Percentiles rank a stretch among this genome's conserved stretches.
Conservation (phyloP, 2,797 vertebrate genomes). For the Aselliscus stoliczkanus region DNA sequence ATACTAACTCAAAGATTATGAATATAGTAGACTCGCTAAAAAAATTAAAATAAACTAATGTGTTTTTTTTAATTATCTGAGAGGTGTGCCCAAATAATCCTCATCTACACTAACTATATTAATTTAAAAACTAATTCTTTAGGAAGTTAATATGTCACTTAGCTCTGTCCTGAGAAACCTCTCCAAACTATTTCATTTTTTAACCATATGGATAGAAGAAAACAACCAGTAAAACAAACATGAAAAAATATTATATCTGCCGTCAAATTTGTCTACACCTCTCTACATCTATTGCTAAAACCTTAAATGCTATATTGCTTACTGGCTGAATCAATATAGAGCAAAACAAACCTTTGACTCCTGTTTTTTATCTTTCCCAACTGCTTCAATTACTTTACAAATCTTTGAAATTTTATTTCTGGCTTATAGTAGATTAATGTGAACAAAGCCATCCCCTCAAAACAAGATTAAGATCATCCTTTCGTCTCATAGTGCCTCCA, state of each 20-base stretch:
- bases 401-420: constrained; percentile 19
- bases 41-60: neutral
- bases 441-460: neutral
- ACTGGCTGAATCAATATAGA: constrained; percentile 26
- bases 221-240: neutral
- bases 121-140: neutral
- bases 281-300: neutral
- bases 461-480: constrained; percentile 17
- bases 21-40: neutral
- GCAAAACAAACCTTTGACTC: neutral
- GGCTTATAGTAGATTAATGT: constrained; percentile 6
- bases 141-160: neutral
- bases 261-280: neutral
- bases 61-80: neutral
- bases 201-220: neutral
- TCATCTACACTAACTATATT: neutral
- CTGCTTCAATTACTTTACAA: constrained; percentile 34
- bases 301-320: neutral
- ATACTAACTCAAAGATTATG: neutral
- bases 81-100: neutral
- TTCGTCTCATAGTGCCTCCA: neutral
- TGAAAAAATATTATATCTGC: neutral
- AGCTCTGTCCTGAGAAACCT: neutral
- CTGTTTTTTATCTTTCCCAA: neutral
- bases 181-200: neutral